Evolutionary conservation across 2,888 invertebrate genomes (phyloP), one percentile per base, ranked within the genome.

Genomic region (Drosophila stalkeri): DNA sequence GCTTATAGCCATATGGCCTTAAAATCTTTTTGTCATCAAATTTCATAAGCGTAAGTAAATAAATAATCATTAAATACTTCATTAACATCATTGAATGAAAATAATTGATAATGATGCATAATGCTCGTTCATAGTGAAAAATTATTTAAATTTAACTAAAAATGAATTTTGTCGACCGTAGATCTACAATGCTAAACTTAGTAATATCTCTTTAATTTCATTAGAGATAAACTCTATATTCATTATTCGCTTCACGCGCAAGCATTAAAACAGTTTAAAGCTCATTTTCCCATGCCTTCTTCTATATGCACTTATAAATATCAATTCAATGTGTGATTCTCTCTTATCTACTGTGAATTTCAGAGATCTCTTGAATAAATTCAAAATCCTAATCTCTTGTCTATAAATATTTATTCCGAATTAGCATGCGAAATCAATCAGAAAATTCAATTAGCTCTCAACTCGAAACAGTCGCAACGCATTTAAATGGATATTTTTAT

Each of bases 401-500:
- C 54, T 47, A 49, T 70, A 20, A 41, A 71, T 54, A 27, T 33
- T 18, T 23, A 55, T 11, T 3, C 16, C 20, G 20, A 68, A 76
- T 77, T 70, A 70, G 62, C 77, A 77, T 75, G 55, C 62, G 31
- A 63, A 73, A 64, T 62, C 9, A 51, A 35, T 27, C 47, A 16
- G 20, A 44, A 68, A 68, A 64, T 56, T 69, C 47, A 73, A 77
- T 64, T 62, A 39, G 39, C 35, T 68, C 49, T 51, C 35, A 47
- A 52, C 23, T 16, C 20, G 20, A 23, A 52, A 14, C 52, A 63
- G 44, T 60, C 49, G 74, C 41, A 54, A 49, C 61, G 61, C 79
- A 80, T 74, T 64, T 43, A 70, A 77, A 75, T 80, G 56, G 63
- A 65, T 66, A 66, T 77, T 64, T 80, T 61, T 20, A 60, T 62